A percentile compares a stretch with the other conserved stretches of the same genome.
Conservation (phyloP, 2,888 invertebrate genomes). For the Macrophya alboannulata region DNA sequence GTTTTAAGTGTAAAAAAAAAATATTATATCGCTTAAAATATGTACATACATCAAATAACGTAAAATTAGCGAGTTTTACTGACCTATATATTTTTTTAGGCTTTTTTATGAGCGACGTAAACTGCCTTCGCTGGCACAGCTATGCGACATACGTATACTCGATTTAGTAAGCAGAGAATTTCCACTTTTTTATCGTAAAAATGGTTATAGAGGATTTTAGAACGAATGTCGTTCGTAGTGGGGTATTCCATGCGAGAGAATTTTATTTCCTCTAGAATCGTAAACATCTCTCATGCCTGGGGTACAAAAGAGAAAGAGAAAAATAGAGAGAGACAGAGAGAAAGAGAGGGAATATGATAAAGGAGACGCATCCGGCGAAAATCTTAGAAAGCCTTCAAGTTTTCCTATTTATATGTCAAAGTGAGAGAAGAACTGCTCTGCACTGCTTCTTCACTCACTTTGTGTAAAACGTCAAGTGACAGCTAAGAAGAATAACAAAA, state of each 20-base stretch:
- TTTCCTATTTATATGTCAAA: slow-evolving; percentile 28
- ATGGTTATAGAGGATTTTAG: slow-evolving; percentile 4
- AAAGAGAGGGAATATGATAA: background rate
- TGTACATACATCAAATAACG: background rate
- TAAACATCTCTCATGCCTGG: slow-evolving; percentile 25
- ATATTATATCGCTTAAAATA: background rate
- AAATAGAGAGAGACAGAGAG: too few species aligned
- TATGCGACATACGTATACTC: background rate
- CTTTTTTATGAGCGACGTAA: background rate
- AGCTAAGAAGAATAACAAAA: background rate
- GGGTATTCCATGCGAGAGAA: slow-evolving; percentile 22
- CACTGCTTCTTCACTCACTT: background rate
- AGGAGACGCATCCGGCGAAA: background rate
- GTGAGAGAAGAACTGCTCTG: slow-evolving; percentile 9
- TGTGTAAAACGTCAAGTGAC: background rate
- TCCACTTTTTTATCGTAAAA: slow-evolving; percentile 16
- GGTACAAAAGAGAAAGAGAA: background rate
- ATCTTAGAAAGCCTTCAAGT: slow-evolving; percentile 22
- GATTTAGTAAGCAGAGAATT: slow-evolving; percentile 13
- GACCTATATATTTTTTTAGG: background rate
- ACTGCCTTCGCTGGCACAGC: background rate
- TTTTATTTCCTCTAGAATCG: slow-evolving; percentile 43
- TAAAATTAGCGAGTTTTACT: background rate
- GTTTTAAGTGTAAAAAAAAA: background rate
- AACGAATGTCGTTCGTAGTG: background rate